A percentile compares a stretch with the other conserved stretches of the same genome.
These are phyloP conservation scores for Caradrina clavipalpis DNA, from an alignment of 2,888 invertebrate genomes.

Conservation along the genomic window DNA sequence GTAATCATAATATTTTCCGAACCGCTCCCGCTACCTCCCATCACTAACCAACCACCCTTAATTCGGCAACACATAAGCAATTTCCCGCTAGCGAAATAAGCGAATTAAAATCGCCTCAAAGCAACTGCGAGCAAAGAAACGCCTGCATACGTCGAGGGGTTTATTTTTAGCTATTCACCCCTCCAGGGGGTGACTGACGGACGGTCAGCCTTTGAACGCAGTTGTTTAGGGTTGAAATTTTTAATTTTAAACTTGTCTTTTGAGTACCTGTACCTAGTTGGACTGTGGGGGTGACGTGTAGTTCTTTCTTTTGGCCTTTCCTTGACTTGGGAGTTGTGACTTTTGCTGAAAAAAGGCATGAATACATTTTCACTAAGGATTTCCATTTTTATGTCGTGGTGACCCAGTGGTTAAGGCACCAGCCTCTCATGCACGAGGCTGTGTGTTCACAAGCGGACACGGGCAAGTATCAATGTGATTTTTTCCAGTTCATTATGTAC, in stretches of 20 bases:
- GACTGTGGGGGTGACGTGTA: conserved; percentile 5
- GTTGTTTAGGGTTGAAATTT: conserved; percentile 63
- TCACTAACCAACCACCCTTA: conserved; percentile 66
- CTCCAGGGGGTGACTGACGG: conserved; percentile 71
- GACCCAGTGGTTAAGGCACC: too few relatives aligned
- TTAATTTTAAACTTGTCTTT: conserved; percentile 57
- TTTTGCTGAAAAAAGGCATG: conserved; percentile 8
- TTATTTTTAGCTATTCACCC: conserved; percentile 84
- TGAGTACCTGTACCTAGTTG: conserved; percentile 9
- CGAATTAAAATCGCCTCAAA: conserved; percentile 89
- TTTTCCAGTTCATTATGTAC: too few relatives aligned
- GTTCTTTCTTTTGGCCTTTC: background rate
- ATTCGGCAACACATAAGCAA: conserved; percentile 83
- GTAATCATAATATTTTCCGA: background rate
- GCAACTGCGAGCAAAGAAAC: conserved; percentile 86
- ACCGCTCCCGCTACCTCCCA: conserved; percentile 32
- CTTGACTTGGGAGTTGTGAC: conserved; percentile 4
- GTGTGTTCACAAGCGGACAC: too few relatives aligned
- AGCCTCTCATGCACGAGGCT: too few relatives aligned
- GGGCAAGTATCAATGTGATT: too few relatives aligned
- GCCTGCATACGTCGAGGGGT: conserved; percentile 78
- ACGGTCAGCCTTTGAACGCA: conserved; percentile 82
- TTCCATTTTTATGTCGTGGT: too few relatives aligned
- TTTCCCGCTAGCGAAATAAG: conserved; percentile 85
- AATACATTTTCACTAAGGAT: background rate